These are phyloP conservation scores for Drosophila orosa DNA, from an alignment of 1,140 invertebrate genomes.

Conservation along the genomic window DNA sequence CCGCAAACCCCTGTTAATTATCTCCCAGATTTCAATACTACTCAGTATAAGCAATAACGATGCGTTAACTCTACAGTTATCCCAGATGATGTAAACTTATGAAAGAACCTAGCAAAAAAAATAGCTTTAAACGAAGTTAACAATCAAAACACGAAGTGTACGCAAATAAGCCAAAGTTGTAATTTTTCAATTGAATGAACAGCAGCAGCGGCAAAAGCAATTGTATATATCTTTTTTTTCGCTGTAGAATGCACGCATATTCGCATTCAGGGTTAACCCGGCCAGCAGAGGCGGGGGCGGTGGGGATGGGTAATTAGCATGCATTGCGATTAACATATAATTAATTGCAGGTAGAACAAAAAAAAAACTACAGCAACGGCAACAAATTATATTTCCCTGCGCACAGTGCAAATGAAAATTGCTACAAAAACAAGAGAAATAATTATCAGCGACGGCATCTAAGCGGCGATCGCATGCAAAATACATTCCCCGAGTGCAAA, in stretches of 20 bases:
- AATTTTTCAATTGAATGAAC: slow-evolving; percentile 82
- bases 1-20: slow-evolving; percentile 2
- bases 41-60: slow-evolving; percentile 47
- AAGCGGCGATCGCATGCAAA: slow-evolving; percentile 73
- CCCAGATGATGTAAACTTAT: slow-evolving; percentile 25
- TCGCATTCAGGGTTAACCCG: slow-evolving; percentile 70
- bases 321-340: slow-evolving; percentile 82
- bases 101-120: slow-evolving; percentile 11
- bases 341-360: slow-evolving; percentile 71
- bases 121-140: slow-evolving; percentile 7
- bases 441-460: slow-evolving; percentile 60
- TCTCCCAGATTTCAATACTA: slow-evolving; percentile 3
- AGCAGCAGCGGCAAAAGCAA: slow-evolving; percentile 22
- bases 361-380: slow-evolving; percentile 41
- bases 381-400: slow-evolving; percentile 68
- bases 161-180: slow-evolving; percentile 77
- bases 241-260: slow-evolving; percentile 68
- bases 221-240: slow-evolving; percentile 33
- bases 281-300: slow-evolving; percentile 4
- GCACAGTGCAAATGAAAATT: slow-evolving; percentile 62
- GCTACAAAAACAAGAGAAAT: slow-evolving; percentile 53
- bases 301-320: slow-evolving; percentile 74
- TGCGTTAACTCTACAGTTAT: slow-evolving; percentile 40
- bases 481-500: slow-evolving; percentile 56
- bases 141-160: slow-evolving; percentile 65